Base-by-base conservation (phyloP, 2,113 vertebrate genomes). In the Amphiprion ocellaris region DNA sequence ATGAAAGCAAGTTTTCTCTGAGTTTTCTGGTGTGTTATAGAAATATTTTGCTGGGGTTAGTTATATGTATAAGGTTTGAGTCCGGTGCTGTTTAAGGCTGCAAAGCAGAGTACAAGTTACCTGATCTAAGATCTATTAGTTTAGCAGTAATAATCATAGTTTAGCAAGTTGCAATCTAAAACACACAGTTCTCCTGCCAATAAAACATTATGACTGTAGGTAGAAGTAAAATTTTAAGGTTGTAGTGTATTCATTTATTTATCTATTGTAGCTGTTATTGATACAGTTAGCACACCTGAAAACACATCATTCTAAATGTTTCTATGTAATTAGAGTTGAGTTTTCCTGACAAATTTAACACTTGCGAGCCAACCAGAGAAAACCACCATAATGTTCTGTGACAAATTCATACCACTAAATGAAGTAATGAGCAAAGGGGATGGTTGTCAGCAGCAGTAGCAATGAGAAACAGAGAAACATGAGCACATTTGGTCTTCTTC, bases 341-440 rank as follows among this genome's bases (percentile, higher is more conserved):
- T 19, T 50, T 44, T 44, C 41, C 41, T 44, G 41, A 19, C 47
- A 50, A 19, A 50, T 19, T 61, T 50, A 50, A 72, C 56, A 72
- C 56, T 30, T 37, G 15, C 69, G 5, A 52, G 46, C 58, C 26
- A n/a, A 52, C 15, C 23, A 2, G 46, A 55, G 39, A 24, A 69
- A 69, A 69, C 50, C 24, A 17, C 10, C 37, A 24, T 41, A 59
- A 21, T 53, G 47, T 70, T 53, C 7, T 23, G 46, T 58, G 28
- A 49, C 5, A 9, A 12, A 16, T 11, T 6, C 46, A 6, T 28
- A 23, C 41, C 14, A 59, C 1, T 6, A 21, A 19, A 62, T 24
- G 12, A 24, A 15, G 14, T 49, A 6, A 33, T 15, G 15, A 44
- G 21, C 17, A 6, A 30, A 30, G 30, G 30, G 30, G 30, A 30